Percentiles rank a stretch among this genome's conserved stretches.
phyloP scores from a whole-genome alignment of 2,888 invertebrate genomes.

The Synergus japonicus region DNA sequence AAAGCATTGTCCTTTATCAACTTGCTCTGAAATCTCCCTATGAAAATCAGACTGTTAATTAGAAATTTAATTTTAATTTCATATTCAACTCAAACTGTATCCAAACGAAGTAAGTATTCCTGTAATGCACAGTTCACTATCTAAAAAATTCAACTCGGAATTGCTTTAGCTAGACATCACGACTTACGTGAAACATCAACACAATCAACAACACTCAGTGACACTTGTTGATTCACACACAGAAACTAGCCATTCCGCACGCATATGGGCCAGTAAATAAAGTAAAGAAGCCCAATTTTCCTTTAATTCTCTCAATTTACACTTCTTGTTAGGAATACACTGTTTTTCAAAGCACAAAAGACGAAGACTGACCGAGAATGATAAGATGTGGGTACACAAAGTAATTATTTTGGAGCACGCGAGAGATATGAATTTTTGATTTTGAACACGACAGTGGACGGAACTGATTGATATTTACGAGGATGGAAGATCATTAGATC shows the following conservation, averaged over 20 bases:
- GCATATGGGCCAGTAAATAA: conserved; percentile 11
- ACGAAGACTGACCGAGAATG: neutral
- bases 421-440: neutral
- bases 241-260: conserved; percentile 2
- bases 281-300: conserved; percentile 30
- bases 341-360: conserved; percentile 14
- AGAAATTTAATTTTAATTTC: neutral
- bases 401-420: neutral
- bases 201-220: conserved; percentile 25
- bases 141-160: neutral
- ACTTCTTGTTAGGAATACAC: conserved; percentile 19
- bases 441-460: neutral
- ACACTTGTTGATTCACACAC: conserved; percentile 64
- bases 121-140: neutral
- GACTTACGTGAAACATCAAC: conserved; percentile 48
- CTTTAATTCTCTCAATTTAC: conserved; percentile 35
- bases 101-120: neutral
- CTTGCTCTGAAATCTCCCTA: neutral
- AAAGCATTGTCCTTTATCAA: conserved; percentile 42
- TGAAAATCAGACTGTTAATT: neutral
- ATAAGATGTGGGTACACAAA: neutral
- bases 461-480: neutral
- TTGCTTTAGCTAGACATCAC: conserved; percentile 24
- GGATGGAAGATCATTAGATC: neutral
- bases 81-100: neutral